These are phyloP conservation scores for Temnopleurus reevesii DNA, from an alignment of 53 echinoderm and acorn worm species.

Conservation along the genomic window DNA sequence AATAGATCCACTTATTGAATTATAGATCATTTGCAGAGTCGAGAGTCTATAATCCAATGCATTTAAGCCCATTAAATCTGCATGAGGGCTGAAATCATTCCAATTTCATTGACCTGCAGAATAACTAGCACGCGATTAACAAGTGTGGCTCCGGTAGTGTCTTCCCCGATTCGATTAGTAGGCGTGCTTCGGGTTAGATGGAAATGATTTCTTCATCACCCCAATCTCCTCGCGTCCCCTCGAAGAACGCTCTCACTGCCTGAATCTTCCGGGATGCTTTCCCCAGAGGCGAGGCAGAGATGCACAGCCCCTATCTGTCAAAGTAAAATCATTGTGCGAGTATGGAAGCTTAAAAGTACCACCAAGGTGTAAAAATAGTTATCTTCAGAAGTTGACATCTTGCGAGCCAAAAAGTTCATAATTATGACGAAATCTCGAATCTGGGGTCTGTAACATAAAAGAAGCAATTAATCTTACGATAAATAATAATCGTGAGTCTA, in stretches of 20 bases:
- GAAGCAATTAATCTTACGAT: no score
- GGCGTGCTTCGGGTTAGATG: not conserved
- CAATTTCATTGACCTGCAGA: not conserved
- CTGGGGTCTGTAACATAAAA: no score
- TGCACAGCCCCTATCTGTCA: not conserved
- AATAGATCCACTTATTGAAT: conserved; percentile 18
- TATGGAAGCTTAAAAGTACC: not conserved
- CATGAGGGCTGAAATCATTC: not conserved
- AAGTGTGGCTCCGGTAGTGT: not conserved
- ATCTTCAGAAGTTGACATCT: no score
- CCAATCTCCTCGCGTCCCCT: not conserved
- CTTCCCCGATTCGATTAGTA: conserved; percentile 13
- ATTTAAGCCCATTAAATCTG: conserved; percentile 5
- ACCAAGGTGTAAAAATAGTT: no score
- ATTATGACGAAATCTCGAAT: no score
- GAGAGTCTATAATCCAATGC: not conserved
- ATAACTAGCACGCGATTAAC: not conserved
- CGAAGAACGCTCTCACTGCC: not conserved
- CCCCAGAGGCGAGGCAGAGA: not conserved
- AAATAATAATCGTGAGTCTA: no score
- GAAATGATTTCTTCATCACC: conserved; percentile 31
- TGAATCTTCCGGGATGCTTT: not conserved
- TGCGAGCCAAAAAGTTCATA: no score
- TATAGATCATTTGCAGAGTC: not conserved
- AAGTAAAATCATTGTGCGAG: not conserved